These are phyloP conservation scores for Protobothrops mucrosquamatus DNA, from an alignment of 2,113 vertebrate genomes.

Conservation along the genomic window DNA sequence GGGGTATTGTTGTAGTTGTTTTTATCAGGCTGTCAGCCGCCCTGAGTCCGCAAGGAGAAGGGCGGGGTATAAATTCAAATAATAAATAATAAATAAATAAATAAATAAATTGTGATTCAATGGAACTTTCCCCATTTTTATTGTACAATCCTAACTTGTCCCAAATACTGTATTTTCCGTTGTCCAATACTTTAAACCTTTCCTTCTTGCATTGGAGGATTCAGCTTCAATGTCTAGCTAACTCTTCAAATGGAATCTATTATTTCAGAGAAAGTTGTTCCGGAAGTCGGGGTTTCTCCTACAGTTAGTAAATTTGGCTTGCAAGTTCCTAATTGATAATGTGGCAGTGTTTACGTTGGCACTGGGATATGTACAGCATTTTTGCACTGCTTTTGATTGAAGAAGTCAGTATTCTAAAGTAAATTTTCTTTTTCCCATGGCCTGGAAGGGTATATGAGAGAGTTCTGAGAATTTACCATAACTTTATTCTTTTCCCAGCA, in stretches of 20 bases:
- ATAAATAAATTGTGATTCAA: not conserved
- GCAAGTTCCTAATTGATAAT: not conserved
- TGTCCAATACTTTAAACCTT: not conserved
- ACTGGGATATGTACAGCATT: not conserved
- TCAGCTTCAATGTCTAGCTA: not conserved
- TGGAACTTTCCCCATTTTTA: not conserved
- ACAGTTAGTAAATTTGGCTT: not conserved
- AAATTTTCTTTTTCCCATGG: not conserved
- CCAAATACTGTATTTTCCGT: not conserved
- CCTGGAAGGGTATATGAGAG: not conserved
- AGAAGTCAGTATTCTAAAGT: not conserved
- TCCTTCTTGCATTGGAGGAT: not conserved
- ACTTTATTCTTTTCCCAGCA: not conserved
- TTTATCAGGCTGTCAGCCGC: no score
- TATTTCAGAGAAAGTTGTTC: not conserved
- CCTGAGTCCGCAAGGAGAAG: no score
- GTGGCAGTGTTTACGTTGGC: not conserved
- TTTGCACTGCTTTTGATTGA: not conserved
- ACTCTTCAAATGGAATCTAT: not conserved
- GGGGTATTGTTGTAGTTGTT: no score
- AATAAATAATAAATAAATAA: no score
- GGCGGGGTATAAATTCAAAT: no score
- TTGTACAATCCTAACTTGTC: not conserved
- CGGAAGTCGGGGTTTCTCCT: not conserved
- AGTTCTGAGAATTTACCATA: not conserved